These are phyloP conservation scores for Tursiops truncatus DNA, from an alignment of 2,113 vertebrate species.

Conservation along the genomic window DNA sequence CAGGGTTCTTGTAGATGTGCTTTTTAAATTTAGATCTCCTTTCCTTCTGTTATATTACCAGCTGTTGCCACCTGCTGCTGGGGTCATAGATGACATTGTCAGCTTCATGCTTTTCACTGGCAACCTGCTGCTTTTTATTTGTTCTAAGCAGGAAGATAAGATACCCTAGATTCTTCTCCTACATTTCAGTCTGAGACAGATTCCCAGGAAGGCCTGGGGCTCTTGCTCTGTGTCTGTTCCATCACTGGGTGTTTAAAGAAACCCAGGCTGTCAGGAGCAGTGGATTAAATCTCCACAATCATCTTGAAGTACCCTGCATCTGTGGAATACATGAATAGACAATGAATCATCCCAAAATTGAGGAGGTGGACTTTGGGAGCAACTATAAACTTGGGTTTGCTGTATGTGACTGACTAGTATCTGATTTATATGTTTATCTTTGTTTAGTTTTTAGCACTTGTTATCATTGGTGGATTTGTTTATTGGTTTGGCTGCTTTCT, in stretches of 20 bases:
- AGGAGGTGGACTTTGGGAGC: too few species aligned
- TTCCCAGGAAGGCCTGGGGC: not conserved
- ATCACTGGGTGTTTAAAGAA: not conserved
- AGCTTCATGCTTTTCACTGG: not conserved
- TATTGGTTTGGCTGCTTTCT: too few species aligned
- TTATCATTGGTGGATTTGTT: too few species aligned
- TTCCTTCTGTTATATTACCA: not conserved
- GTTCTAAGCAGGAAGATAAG: not conserved
- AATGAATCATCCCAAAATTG: too few species aligned
- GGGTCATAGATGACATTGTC: not conserved
- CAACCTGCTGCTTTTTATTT: not conserved
- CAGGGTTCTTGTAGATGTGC: not conserved
- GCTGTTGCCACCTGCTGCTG: not conserved
- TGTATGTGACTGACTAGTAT: too few species aligned
- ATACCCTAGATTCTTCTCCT: not conserved
- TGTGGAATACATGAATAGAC: too few species aligned
- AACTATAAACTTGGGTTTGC: too few species aligned
- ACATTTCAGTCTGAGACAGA: not conserved
- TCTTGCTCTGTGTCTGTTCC: not conserved
- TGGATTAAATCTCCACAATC: too few species aligned
- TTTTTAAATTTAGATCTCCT: not conserved
- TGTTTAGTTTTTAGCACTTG: too few species aligned
- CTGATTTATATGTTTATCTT: too few species aligned
- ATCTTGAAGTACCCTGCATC: too few species aligned
- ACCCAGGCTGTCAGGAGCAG: too few species aligned